Base-by-base conservation (phyloP, 2,888 invertebrate species). In the Scelioninae gen. 1 region DNA sequence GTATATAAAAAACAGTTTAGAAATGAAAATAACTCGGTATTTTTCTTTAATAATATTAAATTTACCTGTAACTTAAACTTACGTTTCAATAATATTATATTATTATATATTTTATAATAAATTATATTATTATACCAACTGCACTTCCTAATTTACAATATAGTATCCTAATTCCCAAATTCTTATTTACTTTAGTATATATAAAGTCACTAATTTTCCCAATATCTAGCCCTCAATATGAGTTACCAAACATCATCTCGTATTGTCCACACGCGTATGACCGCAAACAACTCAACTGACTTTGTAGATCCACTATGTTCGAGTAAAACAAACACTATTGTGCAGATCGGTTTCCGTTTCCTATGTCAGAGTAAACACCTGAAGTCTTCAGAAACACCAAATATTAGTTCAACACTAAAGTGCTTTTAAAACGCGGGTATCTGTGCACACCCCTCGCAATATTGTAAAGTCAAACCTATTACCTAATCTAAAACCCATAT, bases 401-500 rank as follows among this genome's bases (percentile, higher is more conserved):
- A 74, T 69, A 80, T 75, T 80, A 74, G 68, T 80, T 62, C 55
- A 74, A 56, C 68, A 62, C 49, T 29, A 31, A 13, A 80, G 71
- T 71, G 60, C 71, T 68, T 58, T 66, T 56, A 63, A 69, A 62
- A 62, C 60, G 45, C 32, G 32, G 53, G 45, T 43, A 56, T 58
- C 66, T 47, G 55, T 82, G 38, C 45, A 43, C 66, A 49, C 66
- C 79, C 79, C 66, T 58, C 49, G 72, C 53, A 40, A 79, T 75
- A 69, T 66, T 79, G 75, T 82, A 53, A 82, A 81, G 78, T 56
- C 56, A 58, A 74, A 77, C 69, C 77, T 66, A 58, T 81, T 82
- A 88, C 86, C 87, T 90, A 90, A 90, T 90, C 86, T 86, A 89
- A 90, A 90, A 87, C 87, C 88, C 88, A 89, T 90, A 89, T 86